These are phyloP conservation scores for Oryzias javanicus DNA, from an alignment of 2,113 vertebrate genomes.

Conservation along the genomic window DNA sequence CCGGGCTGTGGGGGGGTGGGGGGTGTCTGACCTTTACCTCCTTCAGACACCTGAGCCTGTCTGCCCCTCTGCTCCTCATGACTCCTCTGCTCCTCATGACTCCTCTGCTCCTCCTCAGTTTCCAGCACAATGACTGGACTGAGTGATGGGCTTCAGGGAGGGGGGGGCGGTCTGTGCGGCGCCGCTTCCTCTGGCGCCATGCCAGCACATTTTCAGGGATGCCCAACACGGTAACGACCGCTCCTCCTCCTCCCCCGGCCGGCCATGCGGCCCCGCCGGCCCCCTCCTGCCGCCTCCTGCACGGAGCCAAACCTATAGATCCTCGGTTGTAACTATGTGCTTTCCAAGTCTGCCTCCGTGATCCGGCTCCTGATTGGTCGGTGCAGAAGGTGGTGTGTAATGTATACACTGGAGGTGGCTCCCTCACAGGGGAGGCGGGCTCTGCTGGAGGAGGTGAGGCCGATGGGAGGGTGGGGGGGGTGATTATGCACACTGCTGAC, in stretches of 20 bases:
- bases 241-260: conserved; percentile 1
- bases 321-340: conserved; percentile 73
- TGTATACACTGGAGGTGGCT: conserved; percentile 64
- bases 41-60: no score
- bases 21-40: no score
- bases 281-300: conserved; percentile 34
- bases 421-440: conserved; percentile 34
- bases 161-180: conserved; percentile 2
- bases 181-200: conserved; percentile 30
- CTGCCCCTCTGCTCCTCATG: no score
- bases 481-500: conserved; percentile 60
- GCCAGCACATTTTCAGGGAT: conserved; percentile 57
- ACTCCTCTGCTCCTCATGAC: no score
- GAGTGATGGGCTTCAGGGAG: conserved; percentile 48
- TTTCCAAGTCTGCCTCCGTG: conserved; percentile 69
- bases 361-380: conserved; percentile 66
- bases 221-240: conserved; percentile 61
- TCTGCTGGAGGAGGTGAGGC: conserved; percentile 36
- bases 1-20: background rate
- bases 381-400: conserved; percentile 58
- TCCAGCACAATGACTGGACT: conserved; percentile 10
- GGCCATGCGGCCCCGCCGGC: background rate
- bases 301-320: conserved; percentile 55
- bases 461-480: conserved; percentile 40
- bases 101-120: no score